Evolutionary conservation across 2,113 vertebrate species (phyloP).

Genomic region (Eidolon helvum): DNA sequence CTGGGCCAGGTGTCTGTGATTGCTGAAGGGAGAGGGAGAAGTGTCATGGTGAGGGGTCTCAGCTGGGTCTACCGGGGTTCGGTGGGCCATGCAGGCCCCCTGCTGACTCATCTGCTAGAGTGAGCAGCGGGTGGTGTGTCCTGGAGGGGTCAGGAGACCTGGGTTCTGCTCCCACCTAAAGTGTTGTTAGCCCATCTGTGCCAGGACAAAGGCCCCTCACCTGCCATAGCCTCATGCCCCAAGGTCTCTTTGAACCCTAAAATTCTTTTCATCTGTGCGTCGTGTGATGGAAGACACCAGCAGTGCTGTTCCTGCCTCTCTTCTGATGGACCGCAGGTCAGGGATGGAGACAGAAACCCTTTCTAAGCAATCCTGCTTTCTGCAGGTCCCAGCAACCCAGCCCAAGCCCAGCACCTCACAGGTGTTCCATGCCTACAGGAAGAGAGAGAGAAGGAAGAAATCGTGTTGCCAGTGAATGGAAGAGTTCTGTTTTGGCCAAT

Average conservation of each 20-base stretch:
- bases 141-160: neutral
- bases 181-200: neutral
- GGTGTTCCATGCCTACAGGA: accelerated
- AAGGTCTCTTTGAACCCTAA: neutral
- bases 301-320: too few species aligned
- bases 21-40: accelerated
- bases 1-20: neutral
- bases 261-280: neutral
- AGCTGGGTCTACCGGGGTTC: accelerated
- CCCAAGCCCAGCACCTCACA: accelerated
- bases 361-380: neutral
- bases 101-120: neutral
- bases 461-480: accelerated
- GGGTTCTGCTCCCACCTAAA: too few species aligned
- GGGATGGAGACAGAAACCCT: too few species aligned
- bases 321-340: neutral
- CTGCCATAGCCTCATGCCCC: neutral
- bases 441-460: neutral
- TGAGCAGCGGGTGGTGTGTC: neutral
- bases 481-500: neutral
- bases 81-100: accelerated
- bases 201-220: neutral
- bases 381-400: neutral
- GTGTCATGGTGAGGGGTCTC: neutral
- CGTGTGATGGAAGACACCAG: accelerated